A percentile compares a stretch with the other conserved stretches of the same genome.
These are phyloP conservation scores for Desoria tigrina DNA, from an alignment of 2,888 invertebrate species.

Conservation along the genomic window DNA sequence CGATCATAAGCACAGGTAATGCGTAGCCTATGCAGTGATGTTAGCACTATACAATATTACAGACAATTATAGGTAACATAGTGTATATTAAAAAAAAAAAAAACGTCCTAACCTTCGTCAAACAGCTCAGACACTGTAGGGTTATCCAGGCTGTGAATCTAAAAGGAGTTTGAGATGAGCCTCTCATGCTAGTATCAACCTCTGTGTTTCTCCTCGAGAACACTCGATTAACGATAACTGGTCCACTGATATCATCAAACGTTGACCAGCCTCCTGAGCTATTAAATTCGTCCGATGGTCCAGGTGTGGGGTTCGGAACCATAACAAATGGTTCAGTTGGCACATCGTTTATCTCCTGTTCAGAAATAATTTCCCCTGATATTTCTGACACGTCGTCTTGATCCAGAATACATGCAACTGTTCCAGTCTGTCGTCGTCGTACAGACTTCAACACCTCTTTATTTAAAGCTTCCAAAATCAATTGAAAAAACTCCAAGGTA, in stretches of 20 bases:
- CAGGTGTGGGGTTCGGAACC: not conserved
- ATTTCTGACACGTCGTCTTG: conserved; percentile 17
- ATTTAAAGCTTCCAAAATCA: conserved; percentile 83
- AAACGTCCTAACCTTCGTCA: too few species aligned
- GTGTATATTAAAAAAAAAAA: too few species aligned
- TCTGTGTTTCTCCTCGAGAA: conserved; percentile 23
- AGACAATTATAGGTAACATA: too few species aligned
- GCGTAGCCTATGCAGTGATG: too few species aligned
- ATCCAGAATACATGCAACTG: conserved; percentile 19
- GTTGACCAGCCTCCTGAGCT: conserved; percentile 19
- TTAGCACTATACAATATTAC: too few species aligned
- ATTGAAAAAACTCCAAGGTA: conserved; percentile 88
- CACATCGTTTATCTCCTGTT: not conserved
- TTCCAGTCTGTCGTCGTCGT: conserved; percentile 26
- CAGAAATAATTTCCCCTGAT: conserved; percentile 52
- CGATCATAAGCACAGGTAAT: too few species aligned
- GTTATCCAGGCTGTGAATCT: conserved; percentile 75
- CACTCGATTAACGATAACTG: conserved; percentile 22
- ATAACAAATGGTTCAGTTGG: not conserved
- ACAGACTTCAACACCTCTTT: conserved; percentile 66
- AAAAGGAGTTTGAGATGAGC: conserved; percentile 64
- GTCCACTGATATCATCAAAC: conserved; percentile 6
- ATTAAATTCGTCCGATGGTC: conserved; percentile 13
- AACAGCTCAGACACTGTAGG: conserved; percentile 72
- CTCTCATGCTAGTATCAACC: conserved; percentile 2